Conservation (phyloP, 2,888 invertebrate genomes). For the Cerceris rybyensis region DNA sequence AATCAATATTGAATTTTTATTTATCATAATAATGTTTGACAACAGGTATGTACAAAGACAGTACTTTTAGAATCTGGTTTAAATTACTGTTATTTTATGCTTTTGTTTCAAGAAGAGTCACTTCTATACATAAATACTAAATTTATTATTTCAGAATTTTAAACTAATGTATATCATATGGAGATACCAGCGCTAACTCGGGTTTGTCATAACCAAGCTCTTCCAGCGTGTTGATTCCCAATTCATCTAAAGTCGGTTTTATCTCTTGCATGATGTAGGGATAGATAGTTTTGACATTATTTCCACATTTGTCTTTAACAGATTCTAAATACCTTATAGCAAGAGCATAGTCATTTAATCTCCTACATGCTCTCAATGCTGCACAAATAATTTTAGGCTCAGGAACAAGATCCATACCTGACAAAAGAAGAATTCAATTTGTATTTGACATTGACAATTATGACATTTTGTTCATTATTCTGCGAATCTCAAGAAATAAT, state of each 20-base stretch:
- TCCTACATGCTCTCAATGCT: constrained; percentile 94
- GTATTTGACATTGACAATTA: constrained; percentile 3
- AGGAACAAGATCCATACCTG: constrained; percentile 95
- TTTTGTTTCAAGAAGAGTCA: constrained; percentile 11
- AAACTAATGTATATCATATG: constrained; percentile 86
- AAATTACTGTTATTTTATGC: constrained; percentile 3
- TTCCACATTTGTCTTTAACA: constrained; percentile 94
- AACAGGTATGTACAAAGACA: constrained; percentile 40
- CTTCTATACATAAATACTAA: constrained; percentile 57
- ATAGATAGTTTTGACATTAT: constrained; percentile 89
- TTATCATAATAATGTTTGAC: constrained; percentile 29
- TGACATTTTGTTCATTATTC: not conserved
- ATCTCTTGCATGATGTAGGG: constrained; percentile 95
- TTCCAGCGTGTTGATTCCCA: constrained; percentile 96
- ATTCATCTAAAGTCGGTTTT: constrained; percentile 94
- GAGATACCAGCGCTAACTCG: constrained; percentile 92
- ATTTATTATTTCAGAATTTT: constrained; percentile 11
- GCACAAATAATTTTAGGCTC: constrained; percentile 95
- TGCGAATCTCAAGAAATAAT: not conserved
- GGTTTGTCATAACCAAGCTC: constrained; percentile 99
- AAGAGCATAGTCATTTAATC: constrained; percentile 96
- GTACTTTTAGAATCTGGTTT: constrained; percentile 15
- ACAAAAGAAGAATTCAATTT: constrained; percentile 66
- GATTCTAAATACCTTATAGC: constrained; percentile 96
- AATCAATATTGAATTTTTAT: constrained; percentile 42